A percentile compares a stretch with the other conserved stretches of the same genome.
Evolutionary conservation across 2,888 invertebrate genomes (phyloP).

Genomic region (Dryococelus australis): DNA sequence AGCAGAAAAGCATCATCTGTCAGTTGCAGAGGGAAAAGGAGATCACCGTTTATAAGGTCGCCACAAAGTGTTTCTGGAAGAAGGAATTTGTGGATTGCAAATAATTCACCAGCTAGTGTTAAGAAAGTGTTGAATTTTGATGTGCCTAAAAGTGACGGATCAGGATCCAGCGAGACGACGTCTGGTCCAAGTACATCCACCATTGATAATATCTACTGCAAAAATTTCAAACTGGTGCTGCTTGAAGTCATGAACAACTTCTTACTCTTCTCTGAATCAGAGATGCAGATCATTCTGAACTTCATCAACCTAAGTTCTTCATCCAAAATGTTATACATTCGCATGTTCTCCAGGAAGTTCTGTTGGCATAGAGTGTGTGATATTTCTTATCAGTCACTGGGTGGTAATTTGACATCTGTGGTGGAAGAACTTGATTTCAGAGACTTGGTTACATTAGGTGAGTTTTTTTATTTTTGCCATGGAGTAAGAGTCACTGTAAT

Average conservation of each 20-base stretch:
- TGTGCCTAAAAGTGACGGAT: background rate
- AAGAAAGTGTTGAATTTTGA: background rate
- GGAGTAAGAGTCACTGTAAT: no score
- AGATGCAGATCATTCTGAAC: background rate
- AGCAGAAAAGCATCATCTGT: background rate
- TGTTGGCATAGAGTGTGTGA: constrained; percentile 41
- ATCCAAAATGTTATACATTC: constrained; percentile 38
- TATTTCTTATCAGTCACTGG: constrained; percentile 37
- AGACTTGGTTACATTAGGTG: constrained; percentile 39
- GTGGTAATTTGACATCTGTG: background rate
- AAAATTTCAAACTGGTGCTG: background rate
- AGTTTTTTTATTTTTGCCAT: background rate
- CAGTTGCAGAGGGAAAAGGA: background rate
- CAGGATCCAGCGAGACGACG: background rate
- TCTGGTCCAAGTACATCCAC: background rate
- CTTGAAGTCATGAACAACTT: background rate
- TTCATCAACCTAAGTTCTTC: background rate
- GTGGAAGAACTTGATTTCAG: background rate
- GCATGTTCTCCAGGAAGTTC: constrained; percentile 42
- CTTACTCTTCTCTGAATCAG: background rate
- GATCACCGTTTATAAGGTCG: background rate
- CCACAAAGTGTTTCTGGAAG: background rate
- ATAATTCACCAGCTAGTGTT: background rate
- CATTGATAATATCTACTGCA: background rate
- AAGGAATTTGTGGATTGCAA: background rate